phyloP scores from a whole-genome alignment of 2,888 invertebrate genomes.

The Drosophila borealis region DNA sequence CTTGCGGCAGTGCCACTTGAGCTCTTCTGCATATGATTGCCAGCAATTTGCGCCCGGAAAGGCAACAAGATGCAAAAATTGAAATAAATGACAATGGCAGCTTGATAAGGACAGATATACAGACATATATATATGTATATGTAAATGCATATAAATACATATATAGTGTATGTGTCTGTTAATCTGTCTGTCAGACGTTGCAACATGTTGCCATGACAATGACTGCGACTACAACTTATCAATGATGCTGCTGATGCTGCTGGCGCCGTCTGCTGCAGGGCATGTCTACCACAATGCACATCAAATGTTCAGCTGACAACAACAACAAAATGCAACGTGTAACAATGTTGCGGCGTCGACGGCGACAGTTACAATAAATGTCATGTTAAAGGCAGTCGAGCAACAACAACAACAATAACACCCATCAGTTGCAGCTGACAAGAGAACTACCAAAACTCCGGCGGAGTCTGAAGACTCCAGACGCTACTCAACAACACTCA shows the following conservation, averaged over 20 bases:
- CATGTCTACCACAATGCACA: conserved; percentile 75
- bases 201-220: conserved; percentile 80
- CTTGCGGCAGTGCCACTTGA: conserved; percentile 62
- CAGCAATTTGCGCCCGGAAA: conserved; percentile 67
- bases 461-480: conserved; percentile 35
- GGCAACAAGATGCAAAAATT: conserved; percentile 69
- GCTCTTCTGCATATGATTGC: conserved; percentile 43
- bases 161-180: conserved; percentile 27
- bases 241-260: conserved; percentile 39
- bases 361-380: conserved; percentile 83
- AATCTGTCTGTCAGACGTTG: conserved; percentile 41
- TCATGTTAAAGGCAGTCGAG: conserved; percentile 78
- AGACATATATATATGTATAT: not conserved
- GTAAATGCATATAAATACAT: conserved; percentile 3
- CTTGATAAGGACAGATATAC: conserved; percentile 43
- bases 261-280: conserved; percentile 61
- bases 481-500: conserved; percentile 54
- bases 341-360: conserved; percentile 48
- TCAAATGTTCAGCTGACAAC: conserved; percentile 77
- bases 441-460: conserved; percentile 31
- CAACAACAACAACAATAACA: conserved; percentile 35
- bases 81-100: conserved; percentile 75
- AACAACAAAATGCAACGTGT: conserved; percentile 46
- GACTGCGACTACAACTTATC: conserved; percentile 61
- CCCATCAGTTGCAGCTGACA: conserved; percentile 66